Evolutionary conservation across 64 coral and sea anemone species (phyloP).

Genomic region (Pachyseris speciosa): DNA sequence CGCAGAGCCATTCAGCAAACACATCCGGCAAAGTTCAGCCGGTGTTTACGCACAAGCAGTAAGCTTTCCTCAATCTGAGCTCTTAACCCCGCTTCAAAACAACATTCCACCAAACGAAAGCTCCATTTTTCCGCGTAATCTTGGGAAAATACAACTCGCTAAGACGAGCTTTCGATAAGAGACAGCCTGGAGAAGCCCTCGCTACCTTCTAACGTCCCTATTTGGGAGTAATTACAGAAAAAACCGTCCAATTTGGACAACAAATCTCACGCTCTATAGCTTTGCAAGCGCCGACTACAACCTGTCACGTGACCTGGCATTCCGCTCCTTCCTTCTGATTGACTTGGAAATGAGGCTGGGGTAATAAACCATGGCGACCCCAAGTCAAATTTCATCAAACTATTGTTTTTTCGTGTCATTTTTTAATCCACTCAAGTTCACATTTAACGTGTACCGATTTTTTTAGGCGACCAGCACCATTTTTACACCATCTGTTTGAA

Average conservation of each 20-base stretch:
- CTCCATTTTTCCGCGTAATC: slow-evolving; percentile 4
- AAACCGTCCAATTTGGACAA: slow-evolving; percentile 15
- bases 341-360: slow-evolving; percentile 74
- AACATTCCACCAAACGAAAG: slow-evolving; percentile 61
- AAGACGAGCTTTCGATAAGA: background rate
- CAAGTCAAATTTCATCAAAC: slow-evolving; percentile 41
- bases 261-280: background rate
- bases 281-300: background rate
- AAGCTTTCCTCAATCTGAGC: background rate
- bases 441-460: background rate
- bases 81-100: slow-evolving; percentile 46
- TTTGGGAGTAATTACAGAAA: background rate
- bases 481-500: background rate
- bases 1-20: slow-evolving; percentile 24
- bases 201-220: background rate
- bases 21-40: slow-evolving; percentile 5
- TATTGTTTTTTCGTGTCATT: background rate
- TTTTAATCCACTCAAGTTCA: background rate
- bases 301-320: slow-evolving; percentile 71
- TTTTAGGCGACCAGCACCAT: background rate
- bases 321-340: slow-evolving; percentile 61
- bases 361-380: slow-evolving; percentile 13
- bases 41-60: background rate
- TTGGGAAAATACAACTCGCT: background rate
- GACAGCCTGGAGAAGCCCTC: background rate